Percentiles rank a stretch among this genome's conserved stretches.
phyloP scores from a whole-genome alignment of 2,888 invertebrate species.

The Cepaea hortensis region DNA sequence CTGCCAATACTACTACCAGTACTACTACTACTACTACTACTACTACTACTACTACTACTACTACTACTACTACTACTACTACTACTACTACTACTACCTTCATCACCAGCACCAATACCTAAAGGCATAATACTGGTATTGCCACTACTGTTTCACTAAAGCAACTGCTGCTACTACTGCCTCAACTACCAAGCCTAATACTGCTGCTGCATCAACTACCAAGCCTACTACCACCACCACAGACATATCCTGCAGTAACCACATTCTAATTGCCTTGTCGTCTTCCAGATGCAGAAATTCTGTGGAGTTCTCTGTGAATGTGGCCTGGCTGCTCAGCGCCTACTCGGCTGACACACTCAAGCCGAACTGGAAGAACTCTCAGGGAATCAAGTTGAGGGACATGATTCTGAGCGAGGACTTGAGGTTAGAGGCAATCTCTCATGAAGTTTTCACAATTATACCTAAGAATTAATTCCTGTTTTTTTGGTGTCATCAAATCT shows the following conservation, averaged over 20 bases:
- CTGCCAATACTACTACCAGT: no score
- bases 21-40: no score
- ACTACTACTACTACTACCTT: neutral
- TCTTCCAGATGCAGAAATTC: slow-evolving; percentile 88
- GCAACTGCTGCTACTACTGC: no score
- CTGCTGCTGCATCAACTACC: no score
- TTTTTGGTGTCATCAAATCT: no score
- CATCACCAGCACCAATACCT: neutral
- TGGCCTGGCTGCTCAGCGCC: slow-evolving; percentile 97
- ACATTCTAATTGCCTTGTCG: no score
- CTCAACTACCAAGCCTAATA: no score
- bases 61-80: neutral
- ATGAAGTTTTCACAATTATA: neutral
- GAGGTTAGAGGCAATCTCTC: slow-evolving; percentile 63
- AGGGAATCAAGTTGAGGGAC: slow-evolving; percentile 85
- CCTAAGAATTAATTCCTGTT: no score
- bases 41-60: neutral
- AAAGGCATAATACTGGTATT: no score
- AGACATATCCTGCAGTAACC: no score
- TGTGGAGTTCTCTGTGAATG: slow-evolving; percentile 95
- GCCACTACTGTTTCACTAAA: no score
- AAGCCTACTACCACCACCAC: no score
- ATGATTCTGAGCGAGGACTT: slow-evolving; percentile 85
- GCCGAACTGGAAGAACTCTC: slow-evolving; percentile 83
- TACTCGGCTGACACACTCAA: slow-evolving; percentile 83